Base-by-base conservation (phyloP, 2,888 invertebrate genomes). In the Eristalinus aeneus region DNA sequence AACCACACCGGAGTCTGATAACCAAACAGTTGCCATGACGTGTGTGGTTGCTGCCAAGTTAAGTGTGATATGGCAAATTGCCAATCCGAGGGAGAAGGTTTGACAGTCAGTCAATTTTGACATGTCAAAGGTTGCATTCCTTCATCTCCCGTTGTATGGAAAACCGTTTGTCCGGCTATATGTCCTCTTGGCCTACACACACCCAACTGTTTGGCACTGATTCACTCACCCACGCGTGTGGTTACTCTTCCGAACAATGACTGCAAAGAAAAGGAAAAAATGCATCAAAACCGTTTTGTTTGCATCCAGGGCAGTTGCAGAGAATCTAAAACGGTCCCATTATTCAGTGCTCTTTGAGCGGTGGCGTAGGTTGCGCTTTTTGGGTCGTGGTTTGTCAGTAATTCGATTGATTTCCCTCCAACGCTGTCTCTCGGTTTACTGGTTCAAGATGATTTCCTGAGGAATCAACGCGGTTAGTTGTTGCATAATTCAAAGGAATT, bases 301-400 rank as follows among this genome's bases (percentile, higher is more conserved):
- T 64, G 69, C 39, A 69, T 76, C 36, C 56, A 56, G 54, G 54
- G 31, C 61, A 60, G 23, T 64, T 31, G 23, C 23, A 11, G 60
- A 68, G 34, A 60, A 34, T 32, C 68, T 61, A n/a, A 58, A 77
- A 63, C 36, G 27, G 27, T 54, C 64, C 65, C 56, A 64, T 77
- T 69, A 69, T 77, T 69, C 64, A 77, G 77, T 77, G 39, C 69
- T 60, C 69, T 63, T 64, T 32, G 64, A 71, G 39, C 69, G 56
- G 63, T 54, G 68, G 61, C 22, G 60, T 68, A 32, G 54, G 39
- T 56, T 32, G 34, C n/a, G n/a, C 32, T 53, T 76, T 53, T 12
- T 77, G 27, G 20, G 56, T 61, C 32, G 63, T 53, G 67, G 60
- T 75, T 60, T 32, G n/a, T 20, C 12, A 34, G 6, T 23, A 34